These are phyloP conservation scores for Arrhopalites spinosus DNA, from an alignment of 2,888 invertebrate genomes.

Conservation along the genomic window DNA sequence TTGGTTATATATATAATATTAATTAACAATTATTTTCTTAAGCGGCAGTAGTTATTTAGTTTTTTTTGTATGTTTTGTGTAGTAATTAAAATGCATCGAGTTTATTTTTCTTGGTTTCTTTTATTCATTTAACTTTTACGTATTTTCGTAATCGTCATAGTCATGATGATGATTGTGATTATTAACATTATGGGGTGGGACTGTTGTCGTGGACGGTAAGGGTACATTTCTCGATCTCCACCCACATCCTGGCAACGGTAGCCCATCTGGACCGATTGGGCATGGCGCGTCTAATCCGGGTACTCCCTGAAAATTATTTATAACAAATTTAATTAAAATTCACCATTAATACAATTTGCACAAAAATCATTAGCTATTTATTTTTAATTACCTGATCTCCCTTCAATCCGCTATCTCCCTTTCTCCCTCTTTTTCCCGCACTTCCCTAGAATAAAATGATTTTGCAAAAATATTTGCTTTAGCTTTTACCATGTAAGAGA, in stretches of 20 bases:
- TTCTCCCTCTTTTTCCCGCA: constrained; percentile 71
- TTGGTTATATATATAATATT: neutral
- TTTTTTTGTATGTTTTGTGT: neutral
- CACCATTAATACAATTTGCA: no score
- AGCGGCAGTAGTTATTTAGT: constrained; percentile 11
- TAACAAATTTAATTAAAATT: no score
- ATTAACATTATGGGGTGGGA: constrained; percentile 27
- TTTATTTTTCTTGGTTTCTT: neutral
- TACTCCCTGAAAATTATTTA: no score
- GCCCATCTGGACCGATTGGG: constrained; percentile 92
- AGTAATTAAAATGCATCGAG: constrained; percentile 16
- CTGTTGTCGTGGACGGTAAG: constrained; percentile 37
- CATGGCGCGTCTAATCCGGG: constrained; percentile 95
- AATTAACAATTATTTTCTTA: constrained; percentile 21
- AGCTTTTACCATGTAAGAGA: no score
- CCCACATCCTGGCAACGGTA: constrained; percentile 88
- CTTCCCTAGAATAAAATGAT: constrained; percentile 32
- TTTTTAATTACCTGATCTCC: constrained; percentile 70
- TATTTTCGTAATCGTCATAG: constrained; percentile 43
- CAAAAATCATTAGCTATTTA: no score
- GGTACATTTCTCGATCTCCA: constrained; percentile 35
- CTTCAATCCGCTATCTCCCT: constrained; percentile 89
- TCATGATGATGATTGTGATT: constrained; percentile 26
- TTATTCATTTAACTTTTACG: constrained; percentile 26
- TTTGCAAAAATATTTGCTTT: no score